These are phyloP conservation scores for Capromys pilorides DNA, from an alignment of 2,797 vertebrate genomes.

Conservation along the genomic window DNA sequence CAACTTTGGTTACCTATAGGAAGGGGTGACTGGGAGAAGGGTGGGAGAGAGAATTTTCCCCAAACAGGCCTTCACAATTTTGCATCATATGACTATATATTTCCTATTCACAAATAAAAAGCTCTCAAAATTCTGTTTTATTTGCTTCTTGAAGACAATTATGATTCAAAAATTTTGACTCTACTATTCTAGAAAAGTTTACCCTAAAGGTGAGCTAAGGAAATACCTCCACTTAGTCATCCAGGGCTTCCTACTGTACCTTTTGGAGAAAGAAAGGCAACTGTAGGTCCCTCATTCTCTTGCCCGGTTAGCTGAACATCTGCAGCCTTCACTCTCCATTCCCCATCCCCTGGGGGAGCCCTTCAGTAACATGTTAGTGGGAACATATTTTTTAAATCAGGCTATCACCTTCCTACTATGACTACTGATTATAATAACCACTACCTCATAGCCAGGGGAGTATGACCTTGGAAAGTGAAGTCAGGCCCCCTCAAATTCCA, in stretches of 20 bases:
- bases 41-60: no score
- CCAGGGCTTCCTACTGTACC: neutral
- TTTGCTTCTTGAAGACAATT: neutral
- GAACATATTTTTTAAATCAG: neutral
- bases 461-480: neutral
- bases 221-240: neutral
- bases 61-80: neutral
- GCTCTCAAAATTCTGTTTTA: neutral
- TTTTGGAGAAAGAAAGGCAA: neutral
- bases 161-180: neutral
- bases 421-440: neutral
- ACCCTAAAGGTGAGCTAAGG: neutral
- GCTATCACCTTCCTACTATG: neutral
- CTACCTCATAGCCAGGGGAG: neutral
- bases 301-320: neutral
- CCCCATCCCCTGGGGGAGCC: neutral
- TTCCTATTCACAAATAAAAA: neutral
- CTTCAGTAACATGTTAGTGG: neutral
- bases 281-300: neutral
- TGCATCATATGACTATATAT: neutral
- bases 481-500: neutral
- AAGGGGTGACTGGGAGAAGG: neutral
- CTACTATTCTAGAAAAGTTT: neutral
- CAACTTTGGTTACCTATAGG: neutral
- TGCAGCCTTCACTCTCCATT: neutral